Percentiles rank a stretch among this genome's conserved stretches.
Evolutionary conservation across 2,888 invertebrate genomes (phyloP).

Genomic region (Iphiclides podalirius): DNA sequence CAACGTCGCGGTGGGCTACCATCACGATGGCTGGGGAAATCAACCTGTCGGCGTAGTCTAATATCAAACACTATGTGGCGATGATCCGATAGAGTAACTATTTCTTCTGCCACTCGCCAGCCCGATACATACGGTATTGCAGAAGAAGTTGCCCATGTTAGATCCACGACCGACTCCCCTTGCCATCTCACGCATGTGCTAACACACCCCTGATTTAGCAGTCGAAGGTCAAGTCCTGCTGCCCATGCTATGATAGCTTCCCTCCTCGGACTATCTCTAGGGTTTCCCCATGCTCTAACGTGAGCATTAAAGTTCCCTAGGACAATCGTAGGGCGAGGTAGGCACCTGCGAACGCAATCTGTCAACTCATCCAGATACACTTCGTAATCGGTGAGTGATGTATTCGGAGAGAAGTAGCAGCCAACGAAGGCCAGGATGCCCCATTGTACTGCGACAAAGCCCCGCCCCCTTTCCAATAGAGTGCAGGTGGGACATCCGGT

Average conservation of each 20-base stretch:
- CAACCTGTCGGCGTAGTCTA: not conserved
- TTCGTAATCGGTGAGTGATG: not conserved
- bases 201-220: too few species aligned
- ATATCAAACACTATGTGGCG: not conserved
- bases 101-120: too few species aligned
- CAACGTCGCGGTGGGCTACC: too few species aligned
- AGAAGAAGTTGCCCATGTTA: too few species aligned
- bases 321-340: not conserved
- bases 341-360: not conserved
- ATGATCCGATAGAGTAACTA: too few species aligned
- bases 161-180: constrained; percentile 30
- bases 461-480: not conserved
- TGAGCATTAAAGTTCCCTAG: not conserved
- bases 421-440: not conserved
- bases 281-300: not conserved
- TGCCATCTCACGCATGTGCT: constrained; percentile 30
- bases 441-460: too few species aligned
- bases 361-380: not conserved
- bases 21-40: not conserved
- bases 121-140: not conserved
- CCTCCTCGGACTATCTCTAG: not conserved
- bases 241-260: constrained; percentile 18
- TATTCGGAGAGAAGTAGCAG: too few species aligned
- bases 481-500: not conserved
- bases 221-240: constrained; percentile 22